Evolutionary conservation across 1,140 invertebrate genomes (phyloP), one percentile per base, ranked within the genome.

Genomic region (Thaumetopoea pityocampa): DNA sequence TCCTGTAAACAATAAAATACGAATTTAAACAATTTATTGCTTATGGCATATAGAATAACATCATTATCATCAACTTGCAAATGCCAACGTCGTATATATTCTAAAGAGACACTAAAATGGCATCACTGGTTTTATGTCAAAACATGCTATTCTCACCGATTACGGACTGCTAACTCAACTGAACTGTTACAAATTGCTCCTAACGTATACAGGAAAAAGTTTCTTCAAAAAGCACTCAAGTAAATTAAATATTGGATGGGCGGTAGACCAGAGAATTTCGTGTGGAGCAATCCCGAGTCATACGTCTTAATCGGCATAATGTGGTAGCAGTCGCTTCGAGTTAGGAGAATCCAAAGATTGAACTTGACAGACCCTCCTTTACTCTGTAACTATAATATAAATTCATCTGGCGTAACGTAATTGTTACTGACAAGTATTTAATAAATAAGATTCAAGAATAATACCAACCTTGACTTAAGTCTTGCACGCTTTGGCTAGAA

Each of bases 401-500:
- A 67, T 58, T 35, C 33, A 51, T 57, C 20, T 43, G 57, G 72
- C 63, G 46, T 59, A 51, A 62, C 51, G 33, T 37, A 38, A 50
- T 51, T 51, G 17, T 41, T 16, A 10, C 2, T 19, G 26, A 4
- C 26, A 26, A 27, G 11, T 37, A 15, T n/a, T n/a, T n/a, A n/a
- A n/a, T n/a, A n/a, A n/a, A n/a, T n/a, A n/a, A n/a, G n/a, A n/a
- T n/a, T n/a, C 23, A 48, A 23, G 35, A 28, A 20, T 30, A 22
- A 48, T 51, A 62, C 67, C 51, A 32, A 84, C 80, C 80, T 73
- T 88, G 87, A 59, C 92, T 90, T 27, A 90, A 87, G 53, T 93
- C 91, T 27, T 90, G 86, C 45, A 93, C 89, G 34, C 92, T 93
- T 51, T 93, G 89, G 59, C 92, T 93, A 5, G 92, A 93, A 5